phyloP scores from a whole-genome alignment of 2,113 vertebrate genomes.

The Rhodinocichla rosea region DNA sequence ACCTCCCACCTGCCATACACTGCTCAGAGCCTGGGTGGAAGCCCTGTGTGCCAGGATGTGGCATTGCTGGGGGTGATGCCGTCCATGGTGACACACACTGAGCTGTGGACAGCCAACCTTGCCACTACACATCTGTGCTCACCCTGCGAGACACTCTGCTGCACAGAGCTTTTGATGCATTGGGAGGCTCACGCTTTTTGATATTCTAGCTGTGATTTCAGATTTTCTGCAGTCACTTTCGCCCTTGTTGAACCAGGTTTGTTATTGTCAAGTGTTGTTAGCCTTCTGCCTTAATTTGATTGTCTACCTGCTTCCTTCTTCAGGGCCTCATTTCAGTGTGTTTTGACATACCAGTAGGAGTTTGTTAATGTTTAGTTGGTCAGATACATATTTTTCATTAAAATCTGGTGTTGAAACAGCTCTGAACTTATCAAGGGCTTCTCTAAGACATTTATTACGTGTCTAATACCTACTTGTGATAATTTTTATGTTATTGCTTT shows the following conservation, averaged over 20 bases:
- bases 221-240: background rate
- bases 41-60: background rate
- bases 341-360: background rate
- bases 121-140: background rate
- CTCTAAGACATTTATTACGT: background rate
- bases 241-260: background rate
- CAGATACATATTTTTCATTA: background rate
- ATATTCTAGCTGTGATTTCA: background rate
- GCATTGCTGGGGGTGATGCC: background rate
- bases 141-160: background rate
- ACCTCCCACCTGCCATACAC: background rate
- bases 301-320: background rate
- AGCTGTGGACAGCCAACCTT: background rate
- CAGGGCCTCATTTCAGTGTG: background rate
- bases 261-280: background rate
- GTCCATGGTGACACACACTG: fast-evolving
- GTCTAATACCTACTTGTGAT: background rate
- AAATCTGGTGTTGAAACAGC: background rate
- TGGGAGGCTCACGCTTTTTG: background rate
- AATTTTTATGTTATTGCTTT: background rate
- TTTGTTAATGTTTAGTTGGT: background rate
- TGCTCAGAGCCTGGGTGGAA: too few species aligned
- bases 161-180: background rate
- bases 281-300: background rate
- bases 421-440: background rate